Evolutionary conservation across 2,113 vertebrate genomes (phyloP).

Genomic region (Sinosuthora webbiana): DNA sequence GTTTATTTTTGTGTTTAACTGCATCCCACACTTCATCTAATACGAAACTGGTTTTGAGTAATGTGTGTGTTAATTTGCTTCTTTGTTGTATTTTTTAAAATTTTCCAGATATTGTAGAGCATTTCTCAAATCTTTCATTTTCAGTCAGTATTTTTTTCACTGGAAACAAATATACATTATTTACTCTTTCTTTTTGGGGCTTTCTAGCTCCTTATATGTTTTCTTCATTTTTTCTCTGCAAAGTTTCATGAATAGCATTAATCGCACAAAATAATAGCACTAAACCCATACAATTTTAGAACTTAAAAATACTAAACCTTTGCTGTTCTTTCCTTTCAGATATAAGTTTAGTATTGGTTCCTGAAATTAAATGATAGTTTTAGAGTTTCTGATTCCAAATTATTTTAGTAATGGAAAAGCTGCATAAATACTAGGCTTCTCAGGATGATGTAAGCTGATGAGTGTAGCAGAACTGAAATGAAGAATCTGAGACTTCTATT

Average conservation of each 20-base stretch:
- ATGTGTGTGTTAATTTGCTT: neutral
- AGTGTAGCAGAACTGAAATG: constrained; percentile 1
- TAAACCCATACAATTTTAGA: neutral
- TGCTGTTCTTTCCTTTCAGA: neutral
- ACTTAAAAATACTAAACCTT: neutral
- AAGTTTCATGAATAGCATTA: neutral
- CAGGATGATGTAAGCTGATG: constrained; percentile 20
- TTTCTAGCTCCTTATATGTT: neutral
- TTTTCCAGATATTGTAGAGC: neutral
- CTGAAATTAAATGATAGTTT: neutral
- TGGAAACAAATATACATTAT: neutral
- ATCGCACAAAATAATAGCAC: neutral
- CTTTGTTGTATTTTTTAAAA: neutral
- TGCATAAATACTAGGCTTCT: neutral
- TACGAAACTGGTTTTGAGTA: neutral
- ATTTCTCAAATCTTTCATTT: neutral
- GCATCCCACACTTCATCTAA: neutral
- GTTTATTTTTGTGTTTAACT: neutral
- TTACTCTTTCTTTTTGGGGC: neutral
- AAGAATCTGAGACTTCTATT: neutral
- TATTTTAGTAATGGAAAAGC: constrained; percentile 29
- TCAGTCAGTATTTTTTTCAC: neutral
- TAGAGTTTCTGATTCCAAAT: neutral
- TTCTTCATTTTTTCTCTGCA: neutral
- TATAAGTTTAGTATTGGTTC: neutral